These are phyloP conservation scores for Mobula hypostoma DNA, from an alignment of 2,113 vertebrate species.

Conservation along the genomic window DNA sequence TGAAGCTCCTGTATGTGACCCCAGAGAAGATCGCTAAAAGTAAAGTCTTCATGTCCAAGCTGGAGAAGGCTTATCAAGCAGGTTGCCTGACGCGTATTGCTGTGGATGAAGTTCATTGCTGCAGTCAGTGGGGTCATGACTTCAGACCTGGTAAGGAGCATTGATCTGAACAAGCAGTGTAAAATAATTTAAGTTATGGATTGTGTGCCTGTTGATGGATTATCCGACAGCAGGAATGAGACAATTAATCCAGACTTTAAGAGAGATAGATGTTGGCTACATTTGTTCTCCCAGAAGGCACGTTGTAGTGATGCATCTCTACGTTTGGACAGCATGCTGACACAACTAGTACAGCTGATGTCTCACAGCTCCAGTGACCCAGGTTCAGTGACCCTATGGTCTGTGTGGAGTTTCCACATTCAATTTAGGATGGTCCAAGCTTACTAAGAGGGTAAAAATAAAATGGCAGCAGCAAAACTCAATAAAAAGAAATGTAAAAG, in stretches of 20 bases:
- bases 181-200: neutral
- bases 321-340: no score
- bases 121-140: constrained; percentile 97
- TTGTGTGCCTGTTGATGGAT: neutral
- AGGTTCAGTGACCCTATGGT: no score
- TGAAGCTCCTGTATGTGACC: constrained; percentile 89
- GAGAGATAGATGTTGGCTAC: neutral
- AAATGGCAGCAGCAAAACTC: neutral
- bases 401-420: no score
- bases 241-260: neutral
- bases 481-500: neutral
- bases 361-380: no score
- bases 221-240: neutral
- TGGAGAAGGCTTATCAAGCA: constrained; percentile 84
- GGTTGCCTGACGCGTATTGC: constrained; percentile 71
- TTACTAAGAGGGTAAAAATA: neutral
- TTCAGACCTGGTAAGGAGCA: constrained; percentile 78
- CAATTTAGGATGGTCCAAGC: neutral
- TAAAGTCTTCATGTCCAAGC: constrained; percentile 89
- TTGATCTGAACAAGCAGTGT: neutral
- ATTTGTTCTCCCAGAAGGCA: neutral
- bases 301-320: no score
- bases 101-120: constrained; percentile 95
- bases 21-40: constrained; percentile 97
- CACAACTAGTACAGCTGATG: no score